These are phyloP conservation scores for Dasyprocta punctata DNA, from an alignment of 2,113 vertebrate species.

Conservation along the genomic window DNA sequence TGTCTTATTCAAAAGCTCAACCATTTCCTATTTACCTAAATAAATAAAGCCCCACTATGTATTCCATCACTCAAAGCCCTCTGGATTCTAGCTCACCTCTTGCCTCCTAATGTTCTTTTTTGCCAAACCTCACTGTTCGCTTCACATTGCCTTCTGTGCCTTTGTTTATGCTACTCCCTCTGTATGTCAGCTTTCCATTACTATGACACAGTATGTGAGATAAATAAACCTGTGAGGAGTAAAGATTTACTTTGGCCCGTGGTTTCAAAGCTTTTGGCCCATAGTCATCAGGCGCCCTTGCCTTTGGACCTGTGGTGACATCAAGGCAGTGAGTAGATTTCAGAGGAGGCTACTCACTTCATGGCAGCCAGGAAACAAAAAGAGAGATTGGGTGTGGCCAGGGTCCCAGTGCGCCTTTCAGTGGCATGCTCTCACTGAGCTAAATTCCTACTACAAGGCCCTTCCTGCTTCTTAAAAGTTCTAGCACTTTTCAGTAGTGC, in stretches of 20 bases:
- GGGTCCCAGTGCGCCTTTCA: no score
- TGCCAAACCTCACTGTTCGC: not conserved
- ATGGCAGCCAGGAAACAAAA: not conserved
- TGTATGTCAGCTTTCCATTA: not conserved
- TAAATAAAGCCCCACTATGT: not conserved
- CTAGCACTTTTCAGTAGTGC: fast-evolving
- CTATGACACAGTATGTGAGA: not conserved
- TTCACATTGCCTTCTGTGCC: not conserved
- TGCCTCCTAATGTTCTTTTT: not conserved
- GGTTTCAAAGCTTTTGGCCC: not conserved
- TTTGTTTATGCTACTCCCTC: not conserved
- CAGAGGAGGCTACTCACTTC: not conserved
- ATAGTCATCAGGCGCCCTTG: not conserved
- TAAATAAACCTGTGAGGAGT: not conserved
- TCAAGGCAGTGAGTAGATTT: not conserved
- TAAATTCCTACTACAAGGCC: no score
- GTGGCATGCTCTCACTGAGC: not conserved
- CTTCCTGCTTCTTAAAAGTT: not conserved
- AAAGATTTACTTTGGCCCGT: no score
- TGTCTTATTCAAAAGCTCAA: not conserved
- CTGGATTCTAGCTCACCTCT: not conserved
- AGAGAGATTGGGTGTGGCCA: not conserved
- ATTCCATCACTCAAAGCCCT: not conserved
- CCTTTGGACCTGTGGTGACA: not conserved
- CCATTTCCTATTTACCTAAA: not conserved